Percentiles rank a stretch among this genome's conserved stretches.
These are phyloP conservation scores for Australoheros scitulus DNA, from an alignment of 2,113 vertebrate genomes.

Conservation along the genomic window DNA sequence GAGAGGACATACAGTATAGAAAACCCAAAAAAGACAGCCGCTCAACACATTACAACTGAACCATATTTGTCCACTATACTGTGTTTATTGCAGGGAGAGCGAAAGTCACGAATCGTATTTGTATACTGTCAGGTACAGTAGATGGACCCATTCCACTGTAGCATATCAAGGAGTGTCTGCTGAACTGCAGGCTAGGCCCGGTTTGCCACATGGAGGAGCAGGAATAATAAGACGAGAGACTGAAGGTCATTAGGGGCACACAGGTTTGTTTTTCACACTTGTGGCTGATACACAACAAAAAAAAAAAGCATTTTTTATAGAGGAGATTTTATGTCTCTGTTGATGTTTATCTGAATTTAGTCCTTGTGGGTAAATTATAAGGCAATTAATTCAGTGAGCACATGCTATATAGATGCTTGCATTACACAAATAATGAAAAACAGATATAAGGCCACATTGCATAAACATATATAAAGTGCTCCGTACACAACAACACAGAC, in stretches of 20 bases:
- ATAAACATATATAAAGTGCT: background rate
- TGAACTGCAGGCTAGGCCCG: background rate
- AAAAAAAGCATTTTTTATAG: background rate
- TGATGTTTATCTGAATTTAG: background rate
- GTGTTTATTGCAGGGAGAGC: background rate
- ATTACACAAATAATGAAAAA: constrained; percentile 1
- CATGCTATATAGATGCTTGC: background rate
- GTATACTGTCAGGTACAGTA: background rate
- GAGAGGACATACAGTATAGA: background rate
- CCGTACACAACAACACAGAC: background rate
- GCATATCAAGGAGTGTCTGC: constrained; percentile 23
- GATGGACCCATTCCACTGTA: background rate
- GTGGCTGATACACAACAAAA: background rate
- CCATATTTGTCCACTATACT: background rate
- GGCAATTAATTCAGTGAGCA: background rate
- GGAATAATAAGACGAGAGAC: constrained; percentile 38
- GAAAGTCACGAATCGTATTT: background rate
- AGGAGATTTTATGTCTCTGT: no score
- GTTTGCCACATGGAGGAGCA: constrained; percentile 44
- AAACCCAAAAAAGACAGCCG: background rate
- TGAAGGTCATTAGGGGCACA: constrained; percentile 18
- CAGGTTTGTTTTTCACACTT: constrained; percentile 5
- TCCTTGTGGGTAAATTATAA: background rate
- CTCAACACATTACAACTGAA: background rate
- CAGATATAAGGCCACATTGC: background rate